Evolutionary conservation across 1,140 invertebrate genomes (phyloP).

Genomic region (Papilio helenus): DNA sequence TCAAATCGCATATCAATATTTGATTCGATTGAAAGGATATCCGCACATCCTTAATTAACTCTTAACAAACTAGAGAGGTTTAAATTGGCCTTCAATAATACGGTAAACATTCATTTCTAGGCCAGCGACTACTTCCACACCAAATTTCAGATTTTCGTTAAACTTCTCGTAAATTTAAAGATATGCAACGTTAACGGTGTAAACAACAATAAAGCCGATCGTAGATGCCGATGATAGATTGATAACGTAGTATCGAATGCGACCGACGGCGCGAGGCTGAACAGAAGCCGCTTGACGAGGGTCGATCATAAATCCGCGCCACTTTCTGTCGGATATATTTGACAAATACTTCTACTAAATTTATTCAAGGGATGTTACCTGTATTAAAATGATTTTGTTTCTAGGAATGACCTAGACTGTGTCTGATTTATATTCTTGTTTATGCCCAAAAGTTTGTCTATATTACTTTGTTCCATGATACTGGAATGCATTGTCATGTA

Average conservation of each 20-base stretch:
- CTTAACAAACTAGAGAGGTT: no score
- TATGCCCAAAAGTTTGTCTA: no score
- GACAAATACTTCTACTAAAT: not conserved
- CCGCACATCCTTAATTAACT: no score
- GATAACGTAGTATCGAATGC: not conserved
- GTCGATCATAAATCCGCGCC: conserved; percentile 11
- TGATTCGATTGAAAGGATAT: no score
- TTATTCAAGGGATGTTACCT: not conserved
- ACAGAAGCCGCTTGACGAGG: conserved; percentile 6
- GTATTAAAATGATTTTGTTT: not conserved
- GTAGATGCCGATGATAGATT: conserved; percentile 13
- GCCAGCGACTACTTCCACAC: no score
- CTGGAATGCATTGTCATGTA: no score
- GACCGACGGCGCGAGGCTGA: not conserved
- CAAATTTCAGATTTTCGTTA: no score
- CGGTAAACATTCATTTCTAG: no score
- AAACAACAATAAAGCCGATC: not conserved
- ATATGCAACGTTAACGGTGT: not conserved
- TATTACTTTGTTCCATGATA: no score
- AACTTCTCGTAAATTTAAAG: not conserved
- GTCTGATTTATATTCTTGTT: not conserved
- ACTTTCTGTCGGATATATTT: conserved; percentile 7
- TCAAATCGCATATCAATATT: no score
- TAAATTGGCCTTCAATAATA: no score
- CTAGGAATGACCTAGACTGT: not conserved